Percentiles rank a stretch among this genome's conserved stretches.
These are phyloP conservation scores for Thripadectes ignobilis DNA, from an alignment of 2,797 vertebrate species.

Conservation along the genomic window DNA sequence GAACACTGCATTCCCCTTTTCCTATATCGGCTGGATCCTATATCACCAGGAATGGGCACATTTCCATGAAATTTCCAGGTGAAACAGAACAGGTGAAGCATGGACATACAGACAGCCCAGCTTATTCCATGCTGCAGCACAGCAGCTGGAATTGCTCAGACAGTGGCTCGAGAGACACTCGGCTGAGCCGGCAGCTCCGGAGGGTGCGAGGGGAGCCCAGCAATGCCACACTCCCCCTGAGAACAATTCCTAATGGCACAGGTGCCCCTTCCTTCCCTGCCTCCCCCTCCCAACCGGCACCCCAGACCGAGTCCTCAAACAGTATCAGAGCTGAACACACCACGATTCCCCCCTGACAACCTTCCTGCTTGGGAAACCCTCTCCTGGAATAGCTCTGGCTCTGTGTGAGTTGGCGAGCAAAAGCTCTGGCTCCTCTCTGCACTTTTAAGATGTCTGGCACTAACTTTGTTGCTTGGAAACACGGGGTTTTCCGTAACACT, in stretches of 20 bases:
- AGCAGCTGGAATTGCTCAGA: not conserved
- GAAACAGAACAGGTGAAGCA: not conserved
- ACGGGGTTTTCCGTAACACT: not conserved
- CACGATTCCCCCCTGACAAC: not conserved
- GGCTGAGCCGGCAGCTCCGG: not conserved
- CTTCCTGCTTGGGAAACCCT: not conserved
- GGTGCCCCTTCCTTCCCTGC: not conserved
- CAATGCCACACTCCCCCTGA: not conserved
- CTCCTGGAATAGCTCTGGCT: not conserved
- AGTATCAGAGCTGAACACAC: not conserved
- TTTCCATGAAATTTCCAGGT: not conserved
- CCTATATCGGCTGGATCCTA: not conserved
- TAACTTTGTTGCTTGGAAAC: not conserved
- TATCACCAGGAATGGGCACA: constrained; percentile 3
- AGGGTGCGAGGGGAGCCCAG: not conserved
- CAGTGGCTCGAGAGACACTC: not conserved
- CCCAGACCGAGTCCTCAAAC: not conserved
- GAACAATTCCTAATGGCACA: not conserved
- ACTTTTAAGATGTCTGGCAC: not conserved
- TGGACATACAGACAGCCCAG: not conserved
- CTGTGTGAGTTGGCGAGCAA: not conserved
- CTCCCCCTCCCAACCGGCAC: not conserved
- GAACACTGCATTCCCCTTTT: not conserved
- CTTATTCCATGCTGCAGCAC: not conserved
- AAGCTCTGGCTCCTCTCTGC: not conserved